A percentile compares a stretch with the other conserved stretches of the same genome.
Conservation (phyloP, 2,797 vertebrate genomes). For the Ambastaia sidthimunki region DNA sequence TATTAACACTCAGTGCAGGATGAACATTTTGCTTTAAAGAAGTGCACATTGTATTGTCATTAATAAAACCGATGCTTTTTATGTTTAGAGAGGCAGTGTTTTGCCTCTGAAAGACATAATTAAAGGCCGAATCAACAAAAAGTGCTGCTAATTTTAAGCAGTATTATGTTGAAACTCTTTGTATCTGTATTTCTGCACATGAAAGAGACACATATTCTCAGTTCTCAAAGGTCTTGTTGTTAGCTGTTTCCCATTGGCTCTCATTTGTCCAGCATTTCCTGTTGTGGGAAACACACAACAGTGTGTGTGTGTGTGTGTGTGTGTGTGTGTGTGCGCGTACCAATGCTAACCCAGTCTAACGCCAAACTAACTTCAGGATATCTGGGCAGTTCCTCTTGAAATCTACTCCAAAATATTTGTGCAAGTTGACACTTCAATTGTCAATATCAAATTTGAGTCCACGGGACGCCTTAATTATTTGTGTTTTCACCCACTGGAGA, state of each 20-base stretch:
- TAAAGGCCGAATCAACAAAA: too few species aligned
- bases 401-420: background rate
- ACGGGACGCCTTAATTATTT: background rate
- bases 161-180: background rate
- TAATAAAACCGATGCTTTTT: too few species aligned
- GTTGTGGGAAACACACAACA: slow-evolving; percentile 16
- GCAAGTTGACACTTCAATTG: background rate
- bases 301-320: slow-evolving; percentile 2
- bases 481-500: background rate
- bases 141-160: slow-evolving; percentile 4
- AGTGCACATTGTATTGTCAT: too few species aligned
- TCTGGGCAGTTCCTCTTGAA: background rate
- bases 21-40: too few species aligned
- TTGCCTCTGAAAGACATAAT: too few species aligned
- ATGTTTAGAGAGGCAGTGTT: too few species aligned
- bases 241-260: slow-evolving; percentile 18
- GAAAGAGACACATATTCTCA: background rate
- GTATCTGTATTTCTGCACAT: background rate
- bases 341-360: background rate
- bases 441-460: background rate
- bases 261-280: slow-evolving; percentile 36
- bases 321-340: background rate
- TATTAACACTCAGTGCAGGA: background rate
- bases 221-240: slow-evolving; percentile 17
- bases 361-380: background rate